These are phyloP conservation scores for Peromyscus californicus DNA, from an alignment of 2,113 vertebrate genomes.

Conservation along the genomic window DNA sequence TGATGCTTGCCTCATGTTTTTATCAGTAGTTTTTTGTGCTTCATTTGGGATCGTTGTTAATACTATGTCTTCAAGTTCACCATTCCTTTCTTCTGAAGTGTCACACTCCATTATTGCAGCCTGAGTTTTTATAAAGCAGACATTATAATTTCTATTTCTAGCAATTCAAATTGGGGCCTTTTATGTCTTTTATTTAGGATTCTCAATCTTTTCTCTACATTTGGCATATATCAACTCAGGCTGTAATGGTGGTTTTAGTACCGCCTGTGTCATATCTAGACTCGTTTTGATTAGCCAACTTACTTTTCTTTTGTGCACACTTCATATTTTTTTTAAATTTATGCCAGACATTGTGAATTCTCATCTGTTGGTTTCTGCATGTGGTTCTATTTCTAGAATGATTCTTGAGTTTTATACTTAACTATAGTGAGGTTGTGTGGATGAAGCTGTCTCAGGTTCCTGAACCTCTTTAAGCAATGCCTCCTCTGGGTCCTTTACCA, in stretches of 20 bases:
- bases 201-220: slow-evolving; percentile 32
- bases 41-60: slow-evolving; percentile 29
- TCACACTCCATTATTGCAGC: slow-evolving; percentile 50
- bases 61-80: slow-evolving; percentile 50
- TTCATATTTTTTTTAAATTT: neutral
- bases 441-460: neutral
- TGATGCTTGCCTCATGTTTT: slow-evolving; percentile 16
- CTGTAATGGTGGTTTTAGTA: slow-evolving; percentile 51
- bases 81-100: slow-evolving; percentile 56
- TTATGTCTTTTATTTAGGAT: slow-evolving; percentile 47
- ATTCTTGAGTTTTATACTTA: neutral
- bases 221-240: neutral
- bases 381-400: slow-evolving; percentile 27
- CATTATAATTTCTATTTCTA: slow-evolving; percentile 59
- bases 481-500: neutral
- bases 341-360: neutral
- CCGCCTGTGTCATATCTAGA: neutral
- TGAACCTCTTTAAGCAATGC: neutral
- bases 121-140: slow-evolving; percentile 50
- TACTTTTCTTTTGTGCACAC: slow-evolving; percentile 32
- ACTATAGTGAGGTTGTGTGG: neutral
- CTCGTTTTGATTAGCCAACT: slow-evolving; percentile 22
- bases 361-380: neutral
- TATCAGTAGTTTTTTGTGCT: neutral
- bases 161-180: slow-evolving; percentile 49